A percentile compares a stretch with the other conserved stretches of the same genome.
Conservation (phyloP, 2,888 invertebrate species). For the Melitaea athalia region DNA sequence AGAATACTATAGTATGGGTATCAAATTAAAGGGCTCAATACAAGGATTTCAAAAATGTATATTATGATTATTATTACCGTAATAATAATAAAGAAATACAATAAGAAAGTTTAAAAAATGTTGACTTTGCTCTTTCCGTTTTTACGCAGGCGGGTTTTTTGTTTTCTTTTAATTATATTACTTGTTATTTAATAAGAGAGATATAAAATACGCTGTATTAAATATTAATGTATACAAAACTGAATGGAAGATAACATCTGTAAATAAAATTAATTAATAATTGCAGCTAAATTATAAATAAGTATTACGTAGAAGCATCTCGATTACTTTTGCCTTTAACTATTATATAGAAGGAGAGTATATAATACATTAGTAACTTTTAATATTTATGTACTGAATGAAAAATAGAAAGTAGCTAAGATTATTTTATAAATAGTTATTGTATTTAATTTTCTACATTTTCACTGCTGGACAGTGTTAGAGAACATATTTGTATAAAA, state of each 20-base stretch:
- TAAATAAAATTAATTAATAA: not conserved
- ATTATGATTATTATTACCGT: no score
- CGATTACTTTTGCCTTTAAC: conserved; percentile 4
- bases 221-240: not conserved
- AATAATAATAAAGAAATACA: no score
- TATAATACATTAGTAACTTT: not conserved
- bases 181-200: no score
- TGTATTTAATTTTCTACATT: not conserved
- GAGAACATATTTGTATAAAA: not conserved
- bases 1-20: no score
- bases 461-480: conserved; percentile 6
- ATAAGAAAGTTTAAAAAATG: no score
- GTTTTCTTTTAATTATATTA: no score
- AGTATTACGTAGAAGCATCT: conserved; percentile 1
- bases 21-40: no score
- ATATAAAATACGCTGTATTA: no score
- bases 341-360: not conserved
- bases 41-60: no score
- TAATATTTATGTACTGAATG: not conserved
- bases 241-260: not conserved
- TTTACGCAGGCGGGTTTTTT: no score
- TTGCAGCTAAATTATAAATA: not conserved
- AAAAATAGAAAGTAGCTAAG: no score
- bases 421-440: not conserved
- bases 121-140: no score